phyloP scores from a whole-genome alignment of 2,888 invertebrate species.

The Argyresthia albistria region DNA sequence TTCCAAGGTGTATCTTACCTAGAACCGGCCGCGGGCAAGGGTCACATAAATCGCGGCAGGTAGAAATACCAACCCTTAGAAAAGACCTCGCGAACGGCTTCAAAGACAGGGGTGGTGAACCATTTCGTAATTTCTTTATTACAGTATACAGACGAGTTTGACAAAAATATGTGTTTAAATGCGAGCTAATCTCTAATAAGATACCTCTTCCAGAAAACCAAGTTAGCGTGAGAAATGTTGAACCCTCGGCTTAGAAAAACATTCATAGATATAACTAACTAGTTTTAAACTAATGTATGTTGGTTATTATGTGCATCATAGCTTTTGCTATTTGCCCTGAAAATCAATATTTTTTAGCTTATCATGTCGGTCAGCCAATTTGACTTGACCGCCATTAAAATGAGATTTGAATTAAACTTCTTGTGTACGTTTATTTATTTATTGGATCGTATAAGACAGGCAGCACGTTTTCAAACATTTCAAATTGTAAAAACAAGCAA shows the following conservation, averaged over 20 bases:
- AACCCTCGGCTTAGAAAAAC: too few relatives aligned
- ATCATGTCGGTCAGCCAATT: background rate
- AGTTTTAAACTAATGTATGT: too few relatives aligned
- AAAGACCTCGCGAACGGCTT: background rate
- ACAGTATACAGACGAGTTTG: background rate
- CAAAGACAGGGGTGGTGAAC: background rate
- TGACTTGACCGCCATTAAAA: background rate
- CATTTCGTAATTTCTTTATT: background rate
- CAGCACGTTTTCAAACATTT: background rate
- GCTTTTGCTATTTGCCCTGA: too few relatives aligned
- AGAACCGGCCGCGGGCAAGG: constrained; percentile 7
- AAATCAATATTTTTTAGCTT: too few relatives aligned
- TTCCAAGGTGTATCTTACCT: too few relatives aligned
- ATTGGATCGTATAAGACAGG: background rate
- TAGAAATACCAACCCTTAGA: constrained; percentile 35
- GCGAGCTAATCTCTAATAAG: too few relatives aligned
- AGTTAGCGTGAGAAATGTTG: too few relatives aligned
- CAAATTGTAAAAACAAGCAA: background rate
- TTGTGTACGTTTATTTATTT: background rate
- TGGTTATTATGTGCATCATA: too few relatives aligned
- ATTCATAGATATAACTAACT: too few relatives aligned
- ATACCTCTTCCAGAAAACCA: too few relatives aligned
- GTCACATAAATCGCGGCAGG: constrained; percentile 37
- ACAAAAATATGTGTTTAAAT: too few relatives aligned
- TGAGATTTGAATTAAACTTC: background rate